Evolutionary conservation across 2,113 vertebrate genomes (phyloP).

Genomic region (Campylomormyrus numenius): DNA sequence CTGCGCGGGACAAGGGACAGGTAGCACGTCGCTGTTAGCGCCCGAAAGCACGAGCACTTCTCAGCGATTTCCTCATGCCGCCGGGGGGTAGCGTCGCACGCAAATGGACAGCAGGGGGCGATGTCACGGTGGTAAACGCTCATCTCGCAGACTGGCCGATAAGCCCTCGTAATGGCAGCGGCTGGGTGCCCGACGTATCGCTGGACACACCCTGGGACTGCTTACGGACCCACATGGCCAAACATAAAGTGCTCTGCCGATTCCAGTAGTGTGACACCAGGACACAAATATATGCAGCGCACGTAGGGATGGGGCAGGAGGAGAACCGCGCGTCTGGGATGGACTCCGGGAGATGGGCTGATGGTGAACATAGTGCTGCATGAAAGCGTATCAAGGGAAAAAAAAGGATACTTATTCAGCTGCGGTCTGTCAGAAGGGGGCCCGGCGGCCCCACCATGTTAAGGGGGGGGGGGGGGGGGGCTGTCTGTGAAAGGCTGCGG

Average conservation of each 20-base stretch:
- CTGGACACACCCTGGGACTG: neutral
- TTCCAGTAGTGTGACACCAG: neutral
- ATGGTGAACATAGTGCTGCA: neutral
- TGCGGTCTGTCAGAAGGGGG: neutral
- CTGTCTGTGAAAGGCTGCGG: neutral
- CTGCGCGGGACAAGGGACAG: conserved; percentile 45
- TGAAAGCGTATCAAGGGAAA: neutral
- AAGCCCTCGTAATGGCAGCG: neutral
- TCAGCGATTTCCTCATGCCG: neutral
- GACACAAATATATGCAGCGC: neutral
- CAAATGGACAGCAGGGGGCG: neutral
- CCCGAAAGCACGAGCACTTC: neutral
- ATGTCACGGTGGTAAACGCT: neutral
- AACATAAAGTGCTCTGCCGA: neutral
- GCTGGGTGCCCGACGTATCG: neutral
- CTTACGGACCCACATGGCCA: neutral
- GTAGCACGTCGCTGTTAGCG: neutral
- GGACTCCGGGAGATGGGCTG: neutral
- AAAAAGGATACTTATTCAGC: neutral
- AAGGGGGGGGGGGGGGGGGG: too few relatives aligned
- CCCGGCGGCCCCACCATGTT: neutral
- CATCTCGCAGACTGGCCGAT: neutral
- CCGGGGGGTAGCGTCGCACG: neutral
- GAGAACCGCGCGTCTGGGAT: neutral
- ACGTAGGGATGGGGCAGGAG: neutral